Evolutionary conservation across 2,113 vertebrate species (phyloP).

Genomic region (Chaenogobius annularis): DNA sequence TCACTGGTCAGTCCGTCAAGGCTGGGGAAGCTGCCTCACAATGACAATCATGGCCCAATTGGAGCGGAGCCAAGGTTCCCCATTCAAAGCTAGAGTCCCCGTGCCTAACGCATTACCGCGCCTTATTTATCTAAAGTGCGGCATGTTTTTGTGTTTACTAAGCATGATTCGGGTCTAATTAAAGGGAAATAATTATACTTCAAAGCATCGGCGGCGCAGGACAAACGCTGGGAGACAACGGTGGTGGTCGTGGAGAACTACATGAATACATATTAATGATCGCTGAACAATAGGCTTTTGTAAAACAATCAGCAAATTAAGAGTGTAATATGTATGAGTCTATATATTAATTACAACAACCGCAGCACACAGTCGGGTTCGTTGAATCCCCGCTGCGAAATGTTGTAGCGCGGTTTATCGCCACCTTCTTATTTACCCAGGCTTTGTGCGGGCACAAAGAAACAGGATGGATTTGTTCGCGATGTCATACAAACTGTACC

Average conservation of each 20-base stretch:
- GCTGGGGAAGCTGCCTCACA: constrained; percentile 51
- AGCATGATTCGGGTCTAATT: constrained; percentile 97
- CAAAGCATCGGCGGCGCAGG: constrained; percentile 85
- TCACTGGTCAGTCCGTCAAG: constrained; percentile 54
- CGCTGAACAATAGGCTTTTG: constrained; percentile 27
- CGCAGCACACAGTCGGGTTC: background rate
- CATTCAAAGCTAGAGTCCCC: constrained; percentile 89
- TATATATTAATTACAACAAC: constrained; percentile 12
- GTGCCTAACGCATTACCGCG: constrained; percentile 91
- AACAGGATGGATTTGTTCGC: no score
- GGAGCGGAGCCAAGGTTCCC: constrained; percentile 86
- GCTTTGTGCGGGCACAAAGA: background rate
- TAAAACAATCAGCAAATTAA: background rate
- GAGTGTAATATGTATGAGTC: background rate
- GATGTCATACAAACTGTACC: no score
- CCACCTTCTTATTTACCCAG: background rate
- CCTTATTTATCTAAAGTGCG: constrained; percentile 93
- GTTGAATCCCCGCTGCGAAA: background rate
- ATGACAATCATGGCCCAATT: constrained; percentile 61
- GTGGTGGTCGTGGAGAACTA: constrained; percentile 65
- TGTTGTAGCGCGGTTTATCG: background rate
- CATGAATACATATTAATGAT: constrained; percentile 38
- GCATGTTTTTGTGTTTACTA: constrained; percentile 92
- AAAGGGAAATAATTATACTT: constrained; percentile 98
- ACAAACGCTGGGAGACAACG: constrained; percentile 84